A percentile compares a stretch with the other conserved stretches of the same genome.
Evolutionary conservation across 1,140 invertebrate genomes (phyloP).

Genomic region (Dryas iulia): DNA sequence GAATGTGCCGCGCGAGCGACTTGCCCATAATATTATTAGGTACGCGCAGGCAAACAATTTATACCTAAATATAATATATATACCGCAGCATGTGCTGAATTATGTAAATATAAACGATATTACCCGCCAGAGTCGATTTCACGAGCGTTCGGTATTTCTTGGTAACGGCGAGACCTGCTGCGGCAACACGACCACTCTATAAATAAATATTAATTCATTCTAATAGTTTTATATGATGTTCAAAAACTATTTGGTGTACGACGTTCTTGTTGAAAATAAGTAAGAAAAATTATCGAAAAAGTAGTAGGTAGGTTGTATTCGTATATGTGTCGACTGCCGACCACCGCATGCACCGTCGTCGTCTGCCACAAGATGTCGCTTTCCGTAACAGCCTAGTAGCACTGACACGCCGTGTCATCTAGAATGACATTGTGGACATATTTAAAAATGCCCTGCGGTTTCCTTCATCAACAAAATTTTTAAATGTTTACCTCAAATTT

Average conservation of each 20-base stretch:
- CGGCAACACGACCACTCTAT: neutral
- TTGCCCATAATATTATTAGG: conserved; percentile 71
- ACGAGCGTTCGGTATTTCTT: conserved; percentile 22
- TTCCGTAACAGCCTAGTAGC: conserved; percentile 26
- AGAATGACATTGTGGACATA: conserved; percentile 35
- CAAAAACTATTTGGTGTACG: neutral
- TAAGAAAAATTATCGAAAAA: neutral
- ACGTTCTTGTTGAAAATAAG: neutral
- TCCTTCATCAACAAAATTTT: conserved; percentile 18
- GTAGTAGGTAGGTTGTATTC: neutral
- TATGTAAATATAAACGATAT: conserved; percentile 40
- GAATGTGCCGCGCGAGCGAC: conserved; percentile 58
- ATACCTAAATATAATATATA: conserved; percentile 40
- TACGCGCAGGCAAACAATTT: conserved; percentile 54
- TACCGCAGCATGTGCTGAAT: conserved; percentile 27
- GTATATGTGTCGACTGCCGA: neutral
- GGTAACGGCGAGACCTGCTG: conserved; percentile 10
- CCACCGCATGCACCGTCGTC: neutral
- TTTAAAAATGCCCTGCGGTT: conserved; percentile 38
- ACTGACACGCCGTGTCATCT: conserved; percentile 27
- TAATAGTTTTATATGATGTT: neutral
- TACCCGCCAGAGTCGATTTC: conserved; percentile 19
- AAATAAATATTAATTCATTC: neutral
- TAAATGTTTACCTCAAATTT: conserved; percentile 27
- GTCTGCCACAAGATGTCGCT: conserved; percentile 14